These are phyloP conservation scores for human (Homo sapiens) DNA, from an alignment of 2,113 vertebrate genomes.

Conservation along the genomic window DNA sequence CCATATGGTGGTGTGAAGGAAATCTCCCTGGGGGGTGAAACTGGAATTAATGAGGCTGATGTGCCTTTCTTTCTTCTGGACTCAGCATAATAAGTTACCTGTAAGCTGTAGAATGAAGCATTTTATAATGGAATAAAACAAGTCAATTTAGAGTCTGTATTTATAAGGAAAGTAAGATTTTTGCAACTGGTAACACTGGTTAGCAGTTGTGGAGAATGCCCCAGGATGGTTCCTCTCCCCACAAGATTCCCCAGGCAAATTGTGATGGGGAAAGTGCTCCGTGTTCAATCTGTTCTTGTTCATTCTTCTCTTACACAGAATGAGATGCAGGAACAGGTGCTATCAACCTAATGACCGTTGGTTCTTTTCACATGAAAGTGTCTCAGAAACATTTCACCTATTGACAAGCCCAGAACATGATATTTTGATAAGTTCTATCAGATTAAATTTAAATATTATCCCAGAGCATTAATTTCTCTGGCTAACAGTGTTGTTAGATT, in stretches of 20 bases:
- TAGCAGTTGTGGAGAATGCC: not conserved
- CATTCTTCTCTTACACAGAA: not conserved
- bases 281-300: not conserved
- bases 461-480: not conserved
- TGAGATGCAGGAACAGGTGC: not conserved
- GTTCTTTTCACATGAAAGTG: not conserved
- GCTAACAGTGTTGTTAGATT: not conserved
- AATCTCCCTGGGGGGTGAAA: not conserved
- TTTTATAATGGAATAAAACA: conserved; percentile 40
- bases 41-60: not conserved
- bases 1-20: not conserved
- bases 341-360: not conserved
- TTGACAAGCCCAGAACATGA: not conserved
- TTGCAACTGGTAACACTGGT: not conserved
- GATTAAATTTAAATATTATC: not conserved
- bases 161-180: not conserved
- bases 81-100: not conserved
- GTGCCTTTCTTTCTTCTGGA: not conserved
- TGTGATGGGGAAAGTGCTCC: not conserved
- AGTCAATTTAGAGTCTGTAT: not conserved
- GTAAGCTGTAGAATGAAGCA: not conserved
- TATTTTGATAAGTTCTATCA: not conserved
- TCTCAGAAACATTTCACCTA: not conserved
- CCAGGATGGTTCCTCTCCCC: not conserved
- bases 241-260: not conserved